Evolutionary conservation across 2,888 invertebrate species (phyloP), one percentile per base, ranked within the genome.

Genomic region (Saturnia japonica): DNA sequence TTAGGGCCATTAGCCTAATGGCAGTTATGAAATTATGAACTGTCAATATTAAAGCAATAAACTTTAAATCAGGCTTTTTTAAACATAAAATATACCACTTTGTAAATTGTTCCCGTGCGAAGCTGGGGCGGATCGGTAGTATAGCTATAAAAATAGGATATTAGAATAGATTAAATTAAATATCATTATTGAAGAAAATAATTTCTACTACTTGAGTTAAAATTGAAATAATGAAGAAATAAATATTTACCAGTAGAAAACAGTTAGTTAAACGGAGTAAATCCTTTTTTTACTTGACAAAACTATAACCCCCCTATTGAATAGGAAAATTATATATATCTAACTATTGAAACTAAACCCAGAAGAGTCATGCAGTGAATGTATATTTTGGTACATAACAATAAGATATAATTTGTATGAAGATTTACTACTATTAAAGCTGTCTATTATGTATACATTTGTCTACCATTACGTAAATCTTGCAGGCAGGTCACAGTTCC

Each of bases 391-490:
- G 11, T 54, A 54, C 22, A 54, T 54, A 9, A 54, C 22, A 22
- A 54, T 22, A 54, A 22, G 54, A 11, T 22, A 54, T 12, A 54
- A 54, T 54, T 22, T 54, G 7, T 0, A 51, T 51, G 54, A 22
- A 47, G 11, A 34, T 22, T 6, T 54, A 54, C 22, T 22, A 19
- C 7, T 22, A 54, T 54, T 54, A n/a, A 22, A 22, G 22, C 54
- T 54, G 22, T 22, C 22, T 19, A 47, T 47, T 16, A 54, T 54
- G 11, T 54, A 22, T 22, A 22, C 22, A 54, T 54, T 19, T 47
- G 54, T 54, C 11, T 54, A 22, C 40, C 42, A 74, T 80, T 85
- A 82, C 80, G 80, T 80, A 83, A 83, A 77, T 73, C 75, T 75
- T 72, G 76, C 76, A 68, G 72, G 75, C 78, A 76, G 2, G 34